A percentile compares a stretch with the other conserved stretches of the same genome.
phyloP scores from a whole-genome alignment of 2,113 vertebrate genomes.

The Zapus hudsonius region DNA sequence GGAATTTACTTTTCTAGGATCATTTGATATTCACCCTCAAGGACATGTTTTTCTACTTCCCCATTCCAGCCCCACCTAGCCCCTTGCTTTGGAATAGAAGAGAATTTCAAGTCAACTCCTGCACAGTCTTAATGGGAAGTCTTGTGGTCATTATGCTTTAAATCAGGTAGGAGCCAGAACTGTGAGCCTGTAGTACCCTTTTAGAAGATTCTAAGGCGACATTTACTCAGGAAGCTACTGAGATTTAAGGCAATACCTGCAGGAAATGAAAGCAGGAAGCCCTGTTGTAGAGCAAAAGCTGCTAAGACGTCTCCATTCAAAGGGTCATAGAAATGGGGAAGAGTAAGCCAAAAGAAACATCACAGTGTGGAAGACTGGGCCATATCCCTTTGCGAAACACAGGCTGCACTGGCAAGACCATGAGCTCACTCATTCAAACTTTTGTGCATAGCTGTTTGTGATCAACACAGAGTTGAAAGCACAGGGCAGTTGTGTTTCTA shows the following conservation, averaged over 20 bases:
- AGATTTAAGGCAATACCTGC: slow-evolving; percentile 54
- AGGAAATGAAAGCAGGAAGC: slow-evolving; percentile 76
- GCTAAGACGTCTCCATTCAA: slow-evolving; percentile 71
- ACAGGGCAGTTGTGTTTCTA: not conserved
- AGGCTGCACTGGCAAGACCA: slow-evolving; percentile 24
- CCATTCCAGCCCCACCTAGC: slow-evolving; percentile 12
- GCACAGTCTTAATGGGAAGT: not conserved
- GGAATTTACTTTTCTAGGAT: slow-evolving; percentile 69
- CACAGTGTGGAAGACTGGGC: slow-evolving; percentile 56
- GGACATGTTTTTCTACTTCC: slow-evolving; percentile 45
- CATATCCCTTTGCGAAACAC: slow-evolving; percentile 67
- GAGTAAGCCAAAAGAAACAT: slow-evolving; percentile 81
- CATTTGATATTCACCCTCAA: slow-evolving; percentile 40
- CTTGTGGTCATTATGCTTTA: not conserved
- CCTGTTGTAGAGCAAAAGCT: slow-evolving; percentile 67
- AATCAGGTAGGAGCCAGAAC: not conserved
- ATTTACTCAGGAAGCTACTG: slow-evolving; percentile 70
- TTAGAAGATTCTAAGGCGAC: slow-evolving; percentile 58
- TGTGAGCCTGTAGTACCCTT: slow-evolving; percentile 23
- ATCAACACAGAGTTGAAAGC: not conserved
- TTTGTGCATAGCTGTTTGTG: not conserved
- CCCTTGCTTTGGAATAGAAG: slow-evolving; percentile 21
- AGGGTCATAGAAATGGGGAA: slow-evolving; percentile 76
- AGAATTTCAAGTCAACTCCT: slow-evolving; percentile 4
- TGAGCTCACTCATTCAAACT: slow-evolving; percentile 24